These are phyloP conservation scores for Agrotis ipsilon DNA, from an alignment of 2,888 invertebrate species.

Conservation along the genomic window DNA sequence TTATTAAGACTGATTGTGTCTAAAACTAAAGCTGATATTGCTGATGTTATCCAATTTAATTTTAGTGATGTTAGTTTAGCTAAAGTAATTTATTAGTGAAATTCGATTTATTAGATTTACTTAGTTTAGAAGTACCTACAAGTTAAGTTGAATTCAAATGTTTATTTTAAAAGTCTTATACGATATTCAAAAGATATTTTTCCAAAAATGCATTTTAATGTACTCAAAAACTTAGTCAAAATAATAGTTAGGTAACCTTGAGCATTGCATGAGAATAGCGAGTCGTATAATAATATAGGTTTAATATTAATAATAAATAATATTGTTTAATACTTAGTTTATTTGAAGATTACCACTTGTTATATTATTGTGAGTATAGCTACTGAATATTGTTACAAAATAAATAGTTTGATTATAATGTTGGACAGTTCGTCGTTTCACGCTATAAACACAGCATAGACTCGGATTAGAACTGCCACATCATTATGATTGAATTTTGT, in stretches of 20 bases:
- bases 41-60: background rate
- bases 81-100: background rate
- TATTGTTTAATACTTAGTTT: background rate
- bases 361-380: background rate
- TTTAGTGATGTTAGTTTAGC: background rate
- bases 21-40: background rate
- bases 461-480: too few relatives aligned
- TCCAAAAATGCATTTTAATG: background rate
- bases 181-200: background rate
- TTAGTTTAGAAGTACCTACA: background rate
- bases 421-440: too few relatives aligned
- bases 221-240: background rate
- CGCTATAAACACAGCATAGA: too few relatives aligned
- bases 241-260: background rate
- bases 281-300: background rate
- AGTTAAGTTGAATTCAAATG: background rate
- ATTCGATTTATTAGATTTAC: background rate
- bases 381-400: background rate
- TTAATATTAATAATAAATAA: background rate
- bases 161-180: background rate
- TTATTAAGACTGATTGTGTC: background rate
- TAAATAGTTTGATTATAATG: conserved; percentile 1
- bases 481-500: too few relatives aligned
- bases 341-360: background rate
- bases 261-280: background rate